These are phyloP conservation scores for Ophthalmolycus amberensis DNA, from an alignment of 2,113 vertebrate genomes.

Conservation along the genomic window DNA sequence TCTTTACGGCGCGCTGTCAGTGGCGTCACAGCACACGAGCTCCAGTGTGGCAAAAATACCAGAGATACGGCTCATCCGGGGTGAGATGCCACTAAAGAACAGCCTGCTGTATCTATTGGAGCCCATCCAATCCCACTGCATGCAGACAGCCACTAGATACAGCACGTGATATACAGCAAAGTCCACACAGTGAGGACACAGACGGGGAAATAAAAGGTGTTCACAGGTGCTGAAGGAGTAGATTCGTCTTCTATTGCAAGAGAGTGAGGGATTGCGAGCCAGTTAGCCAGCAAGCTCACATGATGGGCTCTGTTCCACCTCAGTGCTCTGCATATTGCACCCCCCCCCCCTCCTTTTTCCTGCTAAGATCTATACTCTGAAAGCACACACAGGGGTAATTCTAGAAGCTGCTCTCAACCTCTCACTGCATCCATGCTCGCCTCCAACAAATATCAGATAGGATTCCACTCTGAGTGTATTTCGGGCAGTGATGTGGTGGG, in stretches of 20 bases:
- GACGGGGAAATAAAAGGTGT: constrained; percentile 38
- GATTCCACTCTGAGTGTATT: constrained; percentile 71
- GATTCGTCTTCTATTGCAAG: constrained; percentile 31
- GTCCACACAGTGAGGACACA: constrained; percentile 14
- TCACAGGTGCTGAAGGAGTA: constrained; percentile 52
- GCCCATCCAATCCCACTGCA: constrained; percentile 4
- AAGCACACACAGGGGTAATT: constrained; percentile 77
- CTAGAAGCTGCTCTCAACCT: constrained; percentile 70
- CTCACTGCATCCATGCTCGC: constrained; percentile 66
- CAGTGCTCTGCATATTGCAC: constrained; percentile 47
- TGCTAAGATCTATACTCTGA: constrained; percentile 66
- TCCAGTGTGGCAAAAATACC: constrained; percentile 31
- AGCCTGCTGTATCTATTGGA: constrained; percentile 35
- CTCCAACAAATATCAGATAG: constrained; percentile 78
- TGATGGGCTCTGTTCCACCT: constrained; percentile 67
- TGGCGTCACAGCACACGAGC: constrained; percentile 48
- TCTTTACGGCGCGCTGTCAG: constrained; percentile 74
- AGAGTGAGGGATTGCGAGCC: constrained; percentile 19
- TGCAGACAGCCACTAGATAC: background rate
- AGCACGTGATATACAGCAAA: background rate
- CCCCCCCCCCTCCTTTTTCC: background rate
- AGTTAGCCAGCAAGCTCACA: constrained; percentile 45
- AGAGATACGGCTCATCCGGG: constrained; percentile 49
- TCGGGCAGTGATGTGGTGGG: constrained; percentile 54
- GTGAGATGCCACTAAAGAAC: constrained; percentile 49